A percentile compares a stretch with the other conserved stretches of the same genome.
These are phyloP conservation scores for Drosophila repleta DNA, from an alignment of 1,140 invertebrate species.

Conservation along the genomic window DNA sequence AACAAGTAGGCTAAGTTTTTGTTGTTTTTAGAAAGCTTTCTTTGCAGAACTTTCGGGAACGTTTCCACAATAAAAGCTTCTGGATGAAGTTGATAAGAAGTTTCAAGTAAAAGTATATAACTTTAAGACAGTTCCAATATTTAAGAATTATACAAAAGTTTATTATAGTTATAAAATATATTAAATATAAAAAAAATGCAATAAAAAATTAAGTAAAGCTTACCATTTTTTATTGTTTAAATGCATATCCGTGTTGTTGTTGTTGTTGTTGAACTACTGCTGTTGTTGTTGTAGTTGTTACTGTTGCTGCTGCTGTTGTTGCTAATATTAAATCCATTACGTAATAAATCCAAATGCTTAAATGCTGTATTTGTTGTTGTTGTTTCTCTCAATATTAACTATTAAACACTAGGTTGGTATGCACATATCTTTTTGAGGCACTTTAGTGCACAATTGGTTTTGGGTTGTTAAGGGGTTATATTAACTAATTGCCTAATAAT, in stretches of 20 bases:
- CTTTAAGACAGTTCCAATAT: no score
- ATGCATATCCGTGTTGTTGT: slow-evolving; percentile 72
- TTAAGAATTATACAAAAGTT: background rate
- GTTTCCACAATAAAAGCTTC: background rate
- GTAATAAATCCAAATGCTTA: slow-evolving; percentile 73
- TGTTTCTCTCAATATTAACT: slow-evolving; percentile 24
- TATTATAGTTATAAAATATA: background rate
- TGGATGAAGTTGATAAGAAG: background rate
- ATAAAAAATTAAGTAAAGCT: slow-evolving; percentile 19
- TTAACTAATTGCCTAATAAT: slow-evolving; percentile 5
- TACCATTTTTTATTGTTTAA: slow-evolving; percentile 68
- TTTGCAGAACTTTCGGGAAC: slow-evolving; percentile 56
- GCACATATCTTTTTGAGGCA: slow-evolving; percentile 35
- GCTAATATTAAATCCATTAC: slow-evolving; percentile 79
- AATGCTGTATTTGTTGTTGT: slow-evolving; percentile 35
- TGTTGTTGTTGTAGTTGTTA: slow-evolving; percentile 23
- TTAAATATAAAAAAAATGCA: slow-evolving; percentile 11
- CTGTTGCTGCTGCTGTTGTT: slow-evolving; percentile 55
- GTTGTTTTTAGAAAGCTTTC: slow-evolving; percentile 54
- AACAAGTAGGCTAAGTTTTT: slow-evolving; percentile 11
- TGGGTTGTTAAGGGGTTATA: background rate
- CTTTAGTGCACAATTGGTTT: slow-evolving; percentile 21
- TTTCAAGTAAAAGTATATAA: slow-evolving; percentile 2
- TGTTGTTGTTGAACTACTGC: slow-evolving; percentile 6
- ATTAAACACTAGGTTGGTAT: slow-evolving; percentile 46